Base-by-base conservation (phyloP, 2,888 invertebrate genomes). In the Amiota minor region DNA sequence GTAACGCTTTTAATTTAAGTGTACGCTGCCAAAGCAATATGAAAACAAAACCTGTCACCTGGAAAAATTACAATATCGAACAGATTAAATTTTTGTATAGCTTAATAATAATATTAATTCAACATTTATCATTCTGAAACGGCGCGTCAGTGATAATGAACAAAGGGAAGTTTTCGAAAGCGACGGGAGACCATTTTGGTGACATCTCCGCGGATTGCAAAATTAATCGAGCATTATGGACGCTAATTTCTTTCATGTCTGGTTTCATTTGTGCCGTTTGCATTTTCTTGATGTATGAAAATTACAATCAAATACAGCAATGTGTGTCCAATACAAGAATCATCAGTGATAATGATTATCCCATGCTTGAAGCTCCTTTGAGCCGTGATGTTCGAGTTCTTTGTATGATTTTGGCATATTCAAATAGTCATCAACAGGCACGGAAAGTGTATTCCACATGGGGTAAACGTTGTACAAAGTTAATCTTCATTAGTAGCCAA, bases 401-500 rank as follows among this genome's bases (percentile, higher is more conserved):
- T 0, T 99, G 98, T 89, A 98, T 98, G 98, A 92, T 99, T 49
- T 95, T 98, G 95, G 99, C 98, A 0, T 95, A 94, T 74, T 98
- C 98, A 1, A 91, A 91, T 47, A 98, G 97, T 89, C 97, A 98
- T 86, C 92, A 95, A 83, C 96, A 96, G 89, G 98, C 98, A 0
- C 92, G 91, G 49, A 97, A 98, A 84, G 97, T 98, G 8, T 96
- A 96, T 88, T 95, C 95, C 1, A 98, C 98, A 0, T 98, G 98
- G 98, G 98, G 97, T 1, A 94, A 94, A 86, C 91, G 98, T 53
- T 98, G 97, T 86, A 96, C 95, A 85, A 92, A 93, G 77, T 89
- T 97, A 23, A 88, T 97, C 14, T 97, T 97, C 80, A 96, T 97
- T 94, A 96, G 96, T 87, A 93, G 94, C 0, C 90, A 89, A 73